Evolutionary conservation across 2,888 invertebrate genomes (phyloP).

Genomic region (Lepidocyrtinus sp.): DNA sequence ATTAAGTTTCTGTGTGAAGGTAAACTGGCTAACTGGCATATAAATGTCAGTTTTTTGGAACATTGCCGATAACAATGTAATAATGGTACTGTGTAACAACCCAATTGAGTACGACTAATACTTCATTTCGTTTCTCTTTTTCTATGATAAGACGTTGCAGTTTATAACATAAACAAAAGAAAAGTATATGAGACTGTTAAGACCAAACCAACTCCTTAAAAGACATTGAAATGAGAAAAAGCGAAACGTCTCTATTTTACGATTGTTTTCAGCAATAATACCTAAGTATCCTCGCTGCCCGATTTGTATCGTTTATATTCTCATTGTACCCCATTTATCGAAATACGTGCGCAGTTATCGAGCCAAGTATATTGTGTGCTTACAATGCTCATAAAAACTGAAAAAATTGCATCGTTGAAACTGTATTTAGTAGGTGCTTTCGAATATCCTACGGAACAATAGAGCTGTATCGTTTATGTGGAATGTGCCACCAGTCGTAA

Average conservation of each 20-base stretch:
- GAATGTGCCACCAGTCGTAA: too few species aligned
- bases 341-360: too few species aligned
- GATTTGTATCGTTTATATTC: too few species aligned
- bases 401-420: too few species aligned
- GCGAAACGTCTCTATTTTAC: constrained; percentile 1
- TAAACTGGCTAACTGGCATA: not conserved
- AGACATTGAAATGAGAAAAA: too few species aligned
- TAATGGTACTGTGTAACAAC: not conserved
- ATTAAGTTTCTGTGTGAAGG: not conserved
- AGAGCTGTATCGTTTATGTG: too few species aligned
- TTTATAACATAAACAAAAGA: not conserved
- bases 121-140: not conserved
- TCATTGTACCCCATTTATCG: too few species aligned
- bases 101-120: not conserved
- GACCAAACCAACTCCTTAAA: too few species aligned
- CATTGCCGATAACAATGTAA: constrained; percentile 9
- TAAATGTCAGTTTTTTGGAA: not conserved
- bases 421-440: too few species aligned
- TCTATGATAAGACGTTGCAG: not conserved
- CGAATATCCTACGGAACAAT: too few species aligned
- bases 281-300: constrained; percentile 8
- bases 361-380: too few species aligned
- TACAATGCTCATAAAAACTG: too few species aligned
- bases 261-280: not conserved
- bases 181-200: not conserved